These are phyloP conservation scores for Eubasilissa splendida DNA, from an alignment of 2,888 invertebrate genomes.

Conservation along the genomic window DNA sequence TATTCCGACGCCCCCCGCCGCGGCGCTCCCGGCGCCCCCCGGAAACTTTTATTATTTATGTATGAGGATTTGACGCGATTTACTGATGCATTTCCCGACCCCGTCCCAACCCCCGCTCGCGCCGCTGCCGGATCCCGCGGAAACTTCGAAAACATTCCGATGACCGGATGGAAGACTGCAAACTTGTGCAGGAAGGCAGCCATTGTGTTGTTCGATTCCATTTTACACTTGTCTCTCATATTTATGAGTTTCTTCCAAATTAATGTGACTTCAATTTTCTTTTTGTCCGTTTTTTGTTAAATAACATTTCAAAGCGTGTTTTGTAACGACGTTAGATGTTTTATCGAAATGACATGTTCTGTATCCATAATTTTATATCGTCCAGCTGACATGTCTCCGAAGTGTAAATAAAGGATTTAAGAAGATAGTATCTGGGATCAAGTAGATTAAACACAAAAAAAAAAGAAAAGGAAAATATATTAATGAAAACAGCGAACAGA, in stretches of 20 bases:
- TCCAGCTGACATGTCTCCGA: too few species aligned
- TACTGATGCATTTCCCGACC: slow-evolving; percentile 50
- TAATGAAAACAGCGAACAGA: too few species aligned
- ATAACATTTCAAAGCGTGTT: too few species aligned
- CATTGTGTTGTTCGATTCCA: slow-evolving; percentile 20
- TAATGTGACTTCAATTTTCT: neutral
- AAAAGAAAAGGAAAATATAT: too few species aligned
- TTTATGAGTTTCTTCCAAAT: slow-evolving; percentile 15
- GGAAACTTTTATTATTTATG: slow-evolving; percentile 58
- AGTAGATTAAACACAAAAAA: too few species aligned
- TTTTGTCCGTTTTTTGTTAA: too few species aligned
- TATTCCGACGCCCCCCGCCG: slow-evolving; percentile 48
- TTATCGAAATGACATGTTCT: too few species aligned
- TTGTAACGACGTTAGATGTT: too few species aligned
- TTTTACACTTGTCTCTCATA: slow-evolving; percentile 1
- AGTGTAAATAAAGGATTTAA: too few species aligned
- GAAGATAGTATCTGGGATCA: too few species aligned
- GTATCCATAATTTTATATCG: too few species aligned
- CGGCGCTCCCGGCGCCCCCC: slow-evolving; percentile 41
- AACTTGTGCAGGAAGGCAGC: slow-evolving; percentile 3
- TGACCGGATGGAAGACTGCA: neutral
- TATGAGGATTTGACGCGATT: slow-evolving; percentile 58
- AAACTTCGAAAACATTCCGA: neutral
- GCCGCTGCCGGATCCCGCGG: neutral
- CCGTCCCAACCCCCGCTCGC: neutral